Conservation (phyloP, 2,888 invertebrate species). For the Xestia rhomboidea region DNA sequence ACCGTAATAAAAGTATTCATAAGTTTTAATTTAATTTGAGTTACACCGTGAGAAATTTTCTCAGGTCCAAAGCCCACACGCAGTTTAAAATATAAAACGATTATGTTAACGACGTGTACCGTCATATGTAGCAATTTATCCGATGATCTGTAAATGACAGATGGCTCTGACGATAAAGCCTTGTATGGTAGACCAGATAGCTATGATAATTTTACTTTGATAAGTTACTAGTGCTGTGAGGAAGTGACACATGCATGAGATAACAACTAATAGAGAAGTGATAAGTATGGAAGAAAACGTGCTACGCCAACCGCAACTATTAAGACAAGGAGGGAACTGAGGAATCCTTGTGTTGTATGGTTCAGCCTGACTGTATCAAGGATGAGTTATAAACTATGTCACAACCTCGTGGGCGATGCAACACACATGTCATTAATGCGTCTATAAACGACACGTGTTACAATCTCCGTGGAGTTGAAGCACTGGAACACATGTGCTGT, state of each 20-base stretch:
- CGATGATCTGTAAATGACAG: slow-evolving; percentile 51
- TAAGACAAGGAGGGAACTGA: no score
- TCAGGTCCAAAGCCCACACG: slow-evolving; percentile 43
- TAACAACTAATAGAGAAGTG: neutral
- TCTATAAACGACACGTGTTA: slow-evolving; percentile 46
- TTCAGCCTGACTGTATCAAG: neutral
- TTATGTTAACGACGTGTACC: slow-evolving; percentile 46
- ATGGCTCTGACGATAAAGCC: slow-evolving; percentile 33
- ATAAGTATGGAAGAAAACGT: neutral
- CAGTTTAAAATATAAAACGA: slow-evolving; percentile 40
- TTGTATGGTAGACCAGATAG: neutral
- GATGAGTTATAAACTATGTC: slow-evolving; percentile 7
- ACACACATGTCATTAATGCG: slow-evolving; percentile 34
- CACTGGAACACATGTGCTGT: slow-evolving; percentile 56
- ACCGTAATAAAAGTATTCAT: slow-evolving; percentile 17
- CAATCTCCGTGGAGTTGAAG: slow-evolving; percentile 41
- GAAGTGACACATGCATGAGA: neutral
- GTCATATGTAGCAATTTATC: slow-evolving; percentile 42
- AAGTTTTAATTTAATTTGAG: slow-evolving; percentile 30
- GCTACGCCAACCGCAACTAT: neutral
- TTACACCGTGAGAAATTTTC: slow-evolving; percentile 36
- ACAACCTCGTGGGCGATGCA: neutral
- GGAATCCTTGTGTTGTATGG: neutral
- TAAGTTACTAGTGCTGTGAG: neutral
- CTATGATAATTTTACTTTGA: slow-evolving; percentile 15